Evolutionary conservation across 2,113 vertebrate genomes (phyloP), one percentile per base, ranked within the genome.

Genomic region (Prunella himalayana): DNA sequence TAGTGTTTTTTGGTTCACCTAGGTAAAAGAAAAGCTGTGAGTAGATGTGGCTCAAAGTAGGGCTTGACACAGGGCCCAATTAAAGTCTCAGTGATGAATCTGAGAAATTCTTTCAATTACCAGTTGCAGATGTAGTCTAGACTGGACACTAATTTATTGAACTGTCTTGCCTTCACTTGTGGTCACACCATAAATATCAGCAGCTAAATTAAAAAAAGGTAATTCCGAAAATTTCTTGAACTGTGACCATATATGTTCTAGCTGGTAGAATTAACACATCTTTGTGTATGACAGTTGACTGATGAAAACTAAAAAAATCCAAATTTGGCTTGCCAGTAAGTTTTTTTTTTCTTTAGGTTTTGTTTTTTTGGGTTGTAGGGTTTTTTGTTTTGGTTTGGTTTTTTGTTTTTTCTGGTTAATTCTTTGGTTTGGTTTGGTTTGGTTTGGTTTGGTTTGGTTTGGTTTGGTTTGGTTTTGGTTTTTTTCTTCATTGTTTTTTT

Each of bases 401-500:
- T 31, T 39, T n/a, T 45, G 20, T 13, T 8, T 54, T 42, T 66
- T 42, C n/a, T n/a, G 10, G 4, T 42, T 42, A 14, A 13, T 15
- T 42, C 16, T 42, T 42, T 42, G 12, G 7, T 21, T 54, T 31
- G 7, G 3, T 31, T 54, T 31, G 28, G 2, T 53, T 31, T 54
- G 3, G 7, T 56, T 56, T 54, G 18, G 11, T 5, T 54, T 33
- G 33, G 5, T 33, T 21, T 54, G 3, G 23, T 8, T 33, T 30
- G 12, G 16, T 24, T 81, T 42, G 10, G 39, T n/a, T 71, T 47
- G 6, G 2, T 15, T 54, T 39, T 44, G 6, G 1, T 20, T 25
- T 61, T 25, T 15, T 31, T 5, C 1, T 53, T 41, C 0, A 0
- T 31, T 41, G 2, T 21, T 22, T 33, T 53, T 25, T 17, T 68